Evolutionary conservation across 2,888 invertebrate species (phyloP).

Genomic region (Melinaea marsaeus): DNA sequence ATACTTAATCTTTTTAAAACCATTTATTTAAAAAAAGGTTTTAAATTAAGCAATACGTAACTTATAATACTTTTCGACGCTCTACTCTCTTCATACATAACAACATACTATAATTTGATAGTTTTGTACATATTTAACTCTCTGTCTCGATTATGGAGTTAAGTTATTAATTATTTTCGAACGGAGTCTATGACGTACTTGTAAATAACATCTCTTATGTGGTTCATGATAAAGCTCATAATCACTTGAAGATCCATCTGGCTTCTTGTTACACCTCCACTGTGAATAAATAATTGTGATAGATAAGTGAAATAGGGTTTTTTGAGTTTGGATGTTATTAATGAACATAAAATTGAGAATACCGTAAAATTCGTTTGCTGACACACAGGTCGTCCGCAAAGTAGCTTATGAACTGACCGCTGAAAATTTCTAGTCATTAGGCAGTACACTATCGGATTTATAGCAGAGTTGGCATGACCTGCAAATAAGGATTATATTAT

Average conservation of each 20-base stretch:
- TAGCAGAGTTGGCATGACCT: conserved; percentile 86
- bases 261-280: conserved; percentile 69
- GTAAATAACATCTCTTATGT: conserved; percentile 69
- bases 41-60: too few relatives aligned
- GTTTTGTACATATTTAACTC: background rate
- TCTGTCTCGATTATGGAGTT: background rate
- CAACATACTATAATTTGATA: too few relatives aligned
- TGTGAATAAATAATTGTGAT: conserved; percentile 38
- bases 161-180: background rate
- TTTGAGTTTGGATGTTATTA: too few relatives aligned
- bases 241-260: conserved; percentile 69
- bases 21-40: too few relatives aligned
- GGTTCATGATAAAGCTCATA: conserved; percentile 72
- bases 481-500: conserved; percentile 16
- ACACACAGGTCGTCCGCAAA: conserved; percentile 63
- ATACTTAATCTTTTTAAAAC: too few relatives aligned
- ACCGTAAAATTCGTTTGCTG: conserved; percentile 63
- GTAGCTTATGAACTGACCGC: conserved; percentile 79
- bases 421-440: conserved; percentile 86
- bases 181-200: conserved; percentile 44
- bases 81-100: background rate
- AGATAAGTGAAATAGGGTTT: too few relatives aligned
- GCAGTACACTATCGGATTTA: conserved; percentile 87
- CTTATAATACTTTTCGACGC: background rate
- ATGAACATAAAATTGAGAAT: conserved; percentile 1